Conservation (phyloP, 2,113 vertebrate genomes). For the Pedionomus torquatus region DNA sequence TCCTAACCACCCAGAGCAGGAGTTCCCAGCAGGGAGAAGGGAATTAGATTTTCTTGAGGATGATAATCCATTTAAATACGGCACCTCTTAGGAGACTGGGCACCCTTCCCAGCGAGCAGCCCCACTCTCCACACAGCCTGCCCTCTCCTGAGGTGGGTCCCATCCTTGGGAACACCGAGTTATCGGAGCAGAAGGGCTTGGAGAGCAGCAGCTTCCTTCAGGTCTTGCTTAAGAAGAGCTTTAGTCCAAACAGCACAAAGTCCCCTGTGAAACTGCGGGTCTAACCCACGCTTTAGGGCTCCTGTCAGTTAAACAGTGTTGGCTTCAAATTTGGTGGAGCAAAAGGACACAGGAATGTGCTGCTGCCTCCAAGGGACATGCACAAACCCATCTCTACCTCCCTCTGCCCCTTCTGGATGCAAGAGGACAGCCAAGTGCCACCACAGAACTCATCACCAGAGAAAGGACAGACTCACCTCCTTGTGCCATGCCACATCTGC, state of each 20-base stretch:
- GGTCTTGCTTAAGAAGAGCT: background rate
- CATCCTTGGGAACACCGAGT: fast-evolving
- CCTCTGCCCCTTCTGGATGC: background rate
- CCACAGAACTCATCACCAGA: background rate
- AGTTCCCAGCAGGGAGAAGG: background rate
- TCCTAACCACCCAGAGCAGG: background rate
- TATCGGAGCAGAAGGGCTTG: background rate
- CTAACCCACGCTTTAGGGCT: background rate
- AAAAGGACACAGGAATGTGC: fast-evolving
- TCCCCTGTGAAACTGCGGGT: background rate
- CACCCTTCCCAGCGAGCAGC: background rate
- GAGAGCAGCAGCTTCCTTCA: background rate
- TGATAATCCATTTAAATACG: background rate
- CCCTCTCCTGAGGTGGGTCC: background rate
- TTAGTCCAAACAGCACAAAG: background rate
- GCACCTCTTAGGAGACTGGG: background rate
- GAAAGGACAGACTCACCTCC: background rate
- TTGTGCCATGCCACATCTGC: background rate
- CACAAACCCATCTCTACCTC: too few species aligned
- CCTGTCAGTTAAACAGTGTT: background rate
- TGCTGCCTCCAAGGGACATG: background rate
- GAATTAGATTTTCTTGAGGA: background rate
- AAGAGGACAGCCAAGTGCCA: background rate
- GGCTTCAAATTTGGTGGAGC: background rate
- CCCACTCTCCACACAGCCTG: fast-evolving